These are phyloP conservation scores for Calonectris borealis DNA, from an alignment of 2,113 vertebrate genomes.

Conservation along the genomic window DNA sequence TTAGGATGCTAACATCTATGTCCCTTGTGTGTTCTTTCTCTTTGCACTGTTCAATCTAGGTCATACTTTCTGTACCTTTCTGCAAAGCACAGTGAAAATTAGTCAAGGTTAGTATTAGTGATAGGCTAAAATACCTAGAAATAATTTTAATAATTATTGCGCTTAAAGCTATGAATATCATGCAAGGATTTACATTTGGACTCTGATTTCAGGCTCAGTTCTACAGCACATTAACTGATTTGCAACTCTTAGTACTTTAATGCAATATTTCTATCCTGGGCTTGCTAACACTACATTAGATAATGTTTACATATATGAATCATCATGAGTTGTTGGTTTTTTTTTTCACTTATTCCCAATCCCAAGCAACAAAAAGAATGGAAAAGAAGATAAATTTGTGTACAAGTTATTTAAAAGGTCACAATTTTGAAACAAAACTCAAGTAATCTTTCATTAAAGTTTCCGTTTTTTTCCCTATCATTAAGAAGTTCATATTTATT, in stretches of 20 bases:
- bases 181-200: background rate
- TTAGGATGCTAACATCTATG: background rate
- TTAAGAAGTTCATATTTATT: background rate
- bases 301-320: background rate
- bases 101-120: background rate
- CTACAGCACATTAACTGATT: background rate
- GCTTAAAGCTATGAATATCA: background rate
- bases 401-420: background rate
- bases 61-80: conserved; percentile 30
- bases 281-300: background rate
- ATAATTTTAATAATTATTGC: background rate
- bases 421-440: background rate
- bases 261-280: background rate
- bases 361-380: background rate
- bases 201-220: background rate
- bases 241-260: background rate
- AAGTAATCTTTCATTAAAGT: background rate
- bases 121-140: background rate
- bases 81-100: conserved; percentile 14
- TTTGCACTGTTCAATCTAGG: conserved; percentile 30
- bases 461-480: background rate
- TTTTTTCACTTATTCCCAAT: background rate
- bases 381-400: background rate
- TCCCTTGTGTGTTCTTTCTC: conserved; percentile 20
- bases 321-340: background rate